Evolutionary conservation across 2,797 vertebrate species (phyloP), one percentile per base, ranked within the genome.

Genomic region (Rhinella marina): DNA sequence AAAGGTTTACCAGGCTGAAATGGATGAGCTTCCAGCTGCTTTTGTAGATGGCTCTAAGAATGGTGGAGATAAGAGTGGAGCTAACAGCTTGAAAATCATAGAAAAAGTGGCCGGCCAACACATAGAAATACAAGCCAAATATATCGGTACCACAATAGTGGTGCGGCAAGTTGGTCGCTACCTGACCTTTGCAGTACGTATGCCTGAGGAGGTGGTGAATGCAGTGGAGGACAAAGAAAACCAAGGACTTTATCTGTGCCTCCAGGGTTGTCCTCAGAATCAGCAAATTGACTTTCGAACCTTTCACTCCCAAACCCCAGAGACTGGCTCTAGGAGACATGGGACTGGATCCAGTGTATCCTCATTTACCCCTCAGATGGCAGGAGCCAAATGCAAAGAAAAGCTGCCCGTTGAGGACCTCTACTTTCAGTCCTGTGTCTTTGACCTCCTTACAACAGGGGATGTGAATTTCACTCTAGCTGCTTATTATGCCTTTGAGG

Each of bases 381-480:
- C 98, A 25, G 96, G 91, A 2, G 96, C 96, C 92, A 98, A 97
- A 94, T 99, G 98, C 93, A 97, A 96, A 92, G 97, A 99, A 91
- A 96, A 96, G 88, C 97, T 99, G 86, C 98, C 98, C 0, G 97
- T 99, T 91, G 97, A 99, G 93, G 98, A 99, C 92, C 93, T 99
- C 77, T 99, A 99, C 92, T 99, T 98, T 90, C 97, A 99, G 90
- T 99, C 98, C 77, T 99, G 98, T 12, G 97, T 99, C 91, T 99
- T 99, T 0, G 98, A 99, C 91, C 97, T 99, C 79, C 95, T 99
- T 75, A 99, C 97, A 23, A 98, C 98, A 0, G 98, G 98, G 0
- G 98, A 99, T 0, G 95, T 98, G 90, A 98, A 99, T 95, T 99
- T 99, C 94, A 99, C 97, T 27, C 95, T 99, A 94, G 98, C 98